Conservation (phyloP, 2,113 vertebrate genomes). For the Gopherus evgoodei region DNA sequence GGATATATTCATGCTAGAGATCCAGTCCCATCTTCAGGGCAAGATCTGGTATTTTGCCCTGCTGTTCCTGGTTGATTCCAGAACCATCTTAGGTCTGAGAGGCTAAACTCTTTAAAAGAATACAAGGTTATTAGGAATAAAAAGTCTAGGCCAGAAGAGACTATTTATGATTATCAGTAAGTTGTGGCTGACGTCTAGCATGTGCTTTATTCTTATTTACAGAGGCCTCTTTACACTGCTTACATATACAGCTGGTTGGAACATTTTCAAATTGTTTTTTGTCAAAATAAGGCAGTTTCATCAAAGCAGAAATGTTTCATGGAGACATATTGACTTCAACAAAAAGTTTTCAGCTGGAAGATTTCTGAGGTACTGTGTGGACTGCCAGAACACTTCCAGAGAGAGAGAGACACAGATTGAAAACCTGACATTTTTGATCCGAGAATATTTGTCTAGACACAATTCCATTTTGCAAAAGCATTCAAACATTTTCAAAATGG, state of each 20-base stretch:
- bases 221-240: neutral
- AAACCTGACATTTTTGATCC: accelerated
- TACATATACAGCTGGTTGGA: neutral
- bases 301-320: neutral
- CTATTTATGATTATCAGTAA: neutral
- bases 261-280: neutral
- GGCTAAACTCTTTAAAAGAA: neutral
- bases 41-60: neutral
- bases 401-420: accelerated
- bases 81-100: neutral
- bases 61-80: neutral
- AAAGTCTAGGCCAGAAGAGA: neutral
- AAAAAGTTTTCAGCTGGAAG: neutral
- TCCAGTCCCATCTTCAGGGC: neutral
- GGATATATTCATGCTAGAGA: neutral
- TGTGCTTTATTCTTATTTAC: neutral
- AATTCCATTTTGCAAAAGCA: neutral
- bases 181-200: neutral
- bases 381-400: neutral
- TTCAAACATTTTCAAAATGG: neutral
- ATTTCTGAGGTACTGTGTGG: neutral
- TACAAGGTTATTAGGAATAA: neutral
- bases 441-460: neutral
- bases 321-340: neutral
- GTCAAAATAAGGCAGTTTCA: neutral